Evolutionary conservation across 2,888 invertebrate genomes (phyloP).

Genomic region (Mimas tiliae): DNA sequence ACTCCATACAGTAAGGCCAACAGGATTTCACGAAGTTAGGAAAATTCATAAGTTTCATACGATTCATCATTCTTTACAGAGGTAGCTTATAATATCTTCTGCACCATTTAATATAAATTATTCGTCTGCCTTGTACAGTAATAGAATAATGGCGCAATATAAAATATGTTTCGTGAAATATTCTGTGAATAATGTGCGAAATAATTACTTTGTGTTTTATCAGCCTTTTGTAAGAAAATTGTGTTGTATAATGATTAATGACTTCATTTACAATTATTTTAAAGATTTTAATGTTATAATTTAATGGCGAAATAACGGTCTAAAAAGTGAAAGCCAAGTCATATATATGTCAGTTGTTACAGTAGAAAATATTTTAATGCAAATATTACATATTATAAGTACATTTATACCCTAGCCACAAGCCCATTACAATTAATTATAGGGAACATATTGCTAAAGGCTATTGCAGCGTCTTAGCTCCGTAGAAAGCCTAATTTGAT

Average conservation of each 20-base stretch:
- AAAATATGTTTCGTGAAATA: constrained; percentile 15
- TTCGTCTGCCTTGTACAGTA: constrained; percentile 54
- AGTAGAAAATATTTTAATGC: background rate
- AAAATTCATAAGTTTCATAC: constrained; percentile 66
- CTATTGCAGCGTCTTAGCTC: background rate
- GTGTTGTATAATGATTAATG: no score
- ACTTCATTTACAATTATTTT: no score
- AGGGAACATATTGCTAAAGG: background rate
- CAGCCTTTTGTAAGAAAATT: background rate
- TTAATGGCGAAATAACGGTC: no score
- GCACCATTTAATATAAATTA: constrained; percentile 70
- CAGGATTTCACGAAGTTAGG: constrained; percentile 66
- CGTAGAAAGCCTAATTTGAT: constrained; percentile 3
- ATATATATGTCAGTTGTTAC: background rate
- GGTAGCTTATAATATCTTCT: constrained; percentile 71
- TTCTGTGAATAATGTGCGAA: constrained; percentile 15
- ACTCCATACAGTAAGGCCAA: constrained; percentile 63
- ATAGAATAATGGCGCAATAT: constrained; percentile 26
- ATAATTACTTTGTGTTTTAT: constrained; percentile 1
- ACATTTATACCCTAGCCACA: background rate
- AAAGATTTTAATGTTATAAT: no score
- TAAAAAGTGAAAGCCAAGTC: no score
- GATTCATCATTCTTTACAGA: constrained; percentile 70
- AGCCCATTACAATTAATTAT: background rate
- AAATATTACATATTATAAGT: no score